Percentiles rank a stretch among this genome's conserved stretches.
Evolutionary conservation across 2,113 vertebrate species (phyloP).

Genomic region (Petaurus breviceps): DNA sequence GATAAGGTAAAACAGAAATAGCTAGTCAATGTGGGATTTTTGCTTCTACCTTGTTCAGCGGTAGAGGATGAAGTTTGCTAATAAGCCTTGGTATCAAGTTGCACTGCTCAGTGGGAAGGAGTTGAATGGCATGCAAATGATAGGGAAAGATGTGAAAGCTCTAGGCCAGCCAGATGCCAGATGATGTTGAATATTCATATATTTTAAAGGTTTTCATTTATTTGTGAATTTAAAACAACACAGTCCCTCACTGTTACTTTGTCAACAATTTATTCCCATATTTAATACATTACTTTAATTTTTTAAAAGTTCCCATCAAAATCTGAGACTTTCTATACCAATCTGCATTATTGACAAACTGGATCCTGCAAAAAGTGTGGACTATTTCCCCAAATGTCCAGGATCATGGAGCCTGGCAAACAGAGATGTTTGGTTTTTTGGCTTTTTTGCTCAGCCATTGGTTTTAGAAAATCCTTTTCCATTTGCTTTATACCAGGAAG

Average conservation of each 20-base stretch:
- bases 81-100: neutral
- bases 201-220: slow-evolving; percentile 50
- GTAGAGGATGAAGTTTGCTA: slow-evolving; percentile 39
- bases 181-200: slow-evolving; percentile 8
- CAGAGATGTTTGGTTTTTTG: neutral
- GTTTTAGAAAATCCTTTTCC: slow-evolving; percentile 35
- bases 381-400: neutral
- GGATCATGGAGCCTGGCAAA: neutral
- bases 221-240: neutral
- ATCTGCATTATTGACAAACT: neutral
- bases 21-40: slow-evolving; percentile 33
- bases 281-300: slow-evolving; percentile 35
- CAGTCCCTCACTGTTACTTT: neutral
- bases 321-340: slow-evolving; percentile 8
- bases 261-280: slow-evolving; percentile 3
- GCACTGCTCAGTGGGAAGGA: neutral
- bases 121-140: neutral
- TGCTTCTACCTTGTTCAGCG: slow-evolving; percentile 7
- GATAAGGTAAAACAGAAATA: slow-evolving; percentile 38
- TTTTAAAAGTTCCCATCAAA: slow-evolving; percentile 21
- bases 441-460: neutral
- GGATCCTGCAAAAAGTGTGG: neutral
- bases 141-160: slow-evolving; percentile 46
- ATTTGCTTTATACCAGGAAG: slow-evolving; percentile 59
- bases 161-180: neutral